Percentiles rank a stretch among this genome's conserved stretches.
These are phyloP conservation scores for Drosophila micromelanica DNA, from an alignment of 1,140 invertebrate genomes.

Conservation along the genomic window DNA sequence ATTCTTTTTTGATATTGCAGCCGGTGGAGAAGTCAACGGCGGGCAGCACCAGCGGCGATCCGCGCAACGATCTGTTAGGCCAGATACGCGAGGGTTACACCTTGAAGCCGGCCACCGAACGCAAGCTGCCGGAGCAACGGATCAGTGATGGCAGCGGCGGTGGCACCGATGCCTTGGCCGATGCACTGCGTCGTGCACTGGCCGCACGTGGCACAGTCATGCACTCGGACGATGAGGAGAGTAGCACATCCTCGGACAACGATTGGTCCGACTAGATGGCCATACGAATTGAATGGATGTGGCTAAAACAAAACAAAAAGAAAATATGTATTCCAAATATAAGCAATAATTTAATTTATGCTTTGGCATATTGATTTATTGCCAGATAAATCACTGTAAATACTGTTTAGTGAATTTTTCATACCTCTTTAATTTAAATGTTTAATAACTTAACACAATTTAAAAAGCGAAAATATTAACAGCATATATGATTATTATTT, in stretches of 20 bases:
- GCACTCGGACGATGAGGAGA: slow-evolving; percentile 82
- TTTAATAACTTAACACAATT: slow-evolving; percentile 36
- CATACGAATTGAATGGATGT: slow-evolving; percentile 17
- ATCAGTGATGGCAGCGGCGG: slow-evolving; percentile 58
- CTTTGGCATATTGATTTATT: slow-evolving; percentile 79
- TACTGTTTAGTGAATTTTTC: slow-evolving; percentile 76
- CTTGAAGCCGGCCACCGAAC: slow-evolving; percentile 87
- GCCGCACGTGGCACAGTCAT: slow-evolving; percentile 67
- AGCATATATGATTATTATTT: slow-evolving; percentile 32
- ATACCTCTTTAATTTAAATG: slow-evolving; percentile 77
- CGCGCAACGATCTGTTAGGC: slow-evolving; percentile 90
- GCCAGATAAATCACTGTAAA: slow-evolving; percentile 66
- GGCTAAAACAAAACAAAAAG: slow-evolving; percentile 15
- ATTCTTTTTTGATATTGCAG: slow-evolving; percentile 73
- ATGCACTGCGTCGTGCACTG: slow-evolving; percentile 76
- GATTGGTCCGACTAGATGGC: slow-evolving; percentile 77
- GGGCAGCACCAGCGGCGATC: slow-evolving; percentile 83
- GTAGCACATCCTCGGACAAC: slow-evolving; percentile 67
- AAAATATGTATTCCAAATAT: slow-evolving; percentile 63
- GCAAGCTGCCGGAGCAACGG: slow-evolving; percentile 66
- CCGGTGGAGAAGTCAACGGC: slow-evolving; percentile 86
- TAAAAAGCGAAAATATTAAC: slow-evolving; percentile 12
- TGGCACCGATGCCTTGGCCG: slow-evolving; percentile 78
- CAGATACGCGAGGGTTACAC: slow-evolving; percentile 92
- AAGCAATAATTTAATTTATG: slow-evolving; percentile 76